Conservation (phyloP, 2,888 invertebrate genomes). For the Mylabris sibirica region DNA sequence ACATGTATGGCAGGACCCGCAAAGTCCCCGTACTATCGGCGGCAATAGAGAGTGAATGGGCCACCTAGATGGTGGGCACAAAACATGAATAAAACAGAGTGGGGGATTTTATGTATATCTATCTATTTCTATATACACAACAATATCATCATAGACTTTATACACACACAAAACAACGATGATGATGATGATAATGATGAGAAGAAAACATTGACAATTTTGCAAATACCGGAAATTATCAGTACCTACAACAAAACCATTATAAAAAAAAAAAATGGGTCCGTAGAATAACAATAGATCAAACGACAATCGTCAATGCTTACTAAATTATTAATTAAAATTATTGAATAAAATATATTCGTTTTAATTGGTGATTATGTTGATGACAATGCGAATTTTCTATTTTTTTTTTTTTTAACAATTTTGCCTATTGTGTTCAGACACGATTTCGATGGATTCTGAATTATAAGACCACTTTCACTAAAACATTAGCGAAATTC, state of each 20-base stretch:
- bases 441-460: constrained; percentile 13
- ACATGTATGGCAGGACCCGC: constrained; percentile 51
- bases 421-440: neutral
- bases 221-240: constrained; percentile 58
- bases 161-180: neutral
- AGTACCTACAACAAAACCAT: constrained; percentile 14
- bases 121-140: neutral
- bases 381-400: constrained; percentile 10
- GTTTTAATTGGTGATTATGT: neutral
- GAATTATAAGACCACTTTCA: constrained; percentile 16
- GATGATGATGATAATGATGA: constrained; percentile 31
- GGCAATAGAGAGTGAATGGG: constrained; percentile 50
- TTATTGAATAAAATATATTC: neutral
- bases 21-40: constrained; percentile 37
- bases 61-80: constrained; percentile 40
- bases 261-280: constrained; percentile 17
- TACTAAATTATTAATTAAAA: neutral
- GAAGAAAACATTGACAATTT: constrained; percentile 56
- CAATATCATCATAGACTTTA: constrained; percentile 17
- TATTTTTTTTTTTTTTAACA: neutral
- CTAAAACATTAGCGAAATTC: constrained; percentile 20
- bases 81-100: constrained; percentile 28
- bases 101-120: constrained; percentile 31
- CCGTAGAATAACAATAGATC: constrained; percentile 9
- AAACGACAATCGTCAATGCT: neutral